Base-by-base conservation (phyloP, 2,888 invertebrate genomes). In the Thyatira batis region DNA sequence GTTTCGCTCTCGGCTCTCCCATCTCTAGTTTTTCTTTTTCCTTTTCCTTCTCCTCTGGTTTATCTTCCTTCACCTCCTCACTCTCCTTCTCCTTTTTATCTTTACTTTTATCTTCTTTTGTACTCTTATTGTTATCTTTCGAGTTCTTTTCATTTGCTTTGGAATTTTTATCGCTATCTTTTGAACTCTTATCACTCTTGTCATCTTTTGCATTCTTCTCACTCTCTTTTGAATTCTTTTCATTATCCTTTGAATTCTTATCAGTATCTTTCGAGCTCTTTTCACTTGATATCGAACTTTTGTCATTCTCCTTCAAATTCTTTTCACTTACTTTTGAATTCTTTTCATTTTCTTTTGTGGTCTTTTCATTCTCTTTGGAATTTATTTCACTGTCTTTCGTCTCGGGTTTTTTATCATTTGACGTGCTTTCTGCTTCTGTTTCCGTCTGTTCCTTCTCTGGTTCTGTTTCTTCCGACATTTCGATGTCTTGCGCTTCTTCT, bases 1-100 rank as follows among this genome's bases (percentile, higher is more conserved):
- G 74, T 67, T 90, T 91, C 44, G 89, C 89, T 65, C 89, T 72
- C 0, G 89, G 89, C 58, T 91, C 92, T 0, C 69, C 76, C 0
- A 58, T 53, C 13, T 82, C 84, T n/a, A 68, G 66, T 39, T 39
- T 39, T 17, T 77, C 78, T 39, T 39, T 39, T 17, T 77, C 78
- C 33, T 76, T 77, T 5, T 82, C 78, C 13, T 71, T 69, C 3
- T 69, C 67, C 20, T 71, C 65, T 9, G 56, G 54, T 43, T 73
- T 67, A 6, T 68, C 65, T 2, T 51, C 51, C 21, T 55, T 53
- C 9, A 49, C 67, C 21, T 69, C 65, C 45, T 66, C 61, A 45
- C 55, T 52, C 27, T 59, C 55, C 20, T 54, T 54, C 3, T 48
- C 50, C 8, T 55, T 53, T 43, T 63, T 60, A 3, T 60, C 59